A percentile compares a stretch with the other conserved stretches of the same genome.
These are phyloP conservation scores for Chlorodrepanis virens DNA, from an alignment of 2,113 vertebrate genomes.

Conservation along the genomic window DNA sequence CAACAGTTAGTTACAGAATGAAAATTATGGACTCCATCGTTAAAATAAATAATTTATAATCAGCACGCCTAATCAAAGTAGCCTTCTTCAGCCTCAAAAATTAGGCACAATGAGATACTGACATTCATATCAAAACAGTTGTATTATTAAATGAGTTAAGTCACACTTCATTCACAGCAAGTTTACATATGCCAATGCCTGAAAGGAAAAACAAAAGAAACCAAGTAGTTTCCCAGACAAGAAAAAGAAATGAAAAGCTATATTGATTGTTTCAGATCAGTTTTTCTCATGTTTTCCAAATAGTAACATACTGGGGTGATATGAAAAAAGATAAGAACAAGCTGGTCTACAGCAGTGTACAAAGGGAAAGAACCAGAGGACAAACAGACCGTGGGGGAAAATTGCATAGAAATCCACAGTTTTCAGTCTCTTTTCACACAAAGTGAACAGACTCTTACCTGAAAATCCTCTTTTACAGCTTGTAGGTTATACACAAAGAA, in stretches of 20 bases:
- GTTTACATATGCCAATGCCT: background rate
- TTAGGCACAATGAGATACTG: background rate
- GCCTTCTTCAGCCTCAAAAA: background rate
- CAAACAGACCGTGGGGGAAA: background rate
- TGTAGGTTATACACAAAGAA: slow-evolving; percentile 78
- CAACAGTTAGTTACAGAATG: background rate
- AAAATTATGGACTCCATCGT: background rate
- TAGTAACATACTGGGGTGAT: background rate
- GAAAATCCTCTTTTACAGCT: slow-evolving; percentile 76
- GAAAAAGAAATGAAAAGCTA: background rate
- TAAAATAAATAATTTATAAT: background rate
- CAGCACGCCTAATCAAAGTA: background rate
- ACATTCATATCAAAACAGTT: background rate
- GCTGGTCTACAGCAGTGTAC: background rate
- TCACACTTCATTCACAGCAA: background rate
- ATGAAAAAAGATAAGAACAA: background rate
- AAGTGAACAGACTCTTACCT: slow-evolving; percentile 68
- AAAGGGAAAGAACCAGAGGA: background rate
- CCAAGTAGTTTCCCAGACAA: background rate
- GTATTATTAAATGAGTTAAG: background rate
- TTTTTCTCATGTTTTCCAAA: background rate
- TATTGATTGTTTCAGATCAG: background rate
- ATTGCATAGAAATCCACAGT: background rate
- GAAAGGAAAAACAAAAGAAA: background rate
- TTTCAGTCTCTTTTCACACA: background rate